A percentile compares a stretch with the other conserved stretches of the same genome.
phyloP scores from a whole-genome alignment of 2,888 invertebrate genomes.

The Homarus gammarus region DNA sequence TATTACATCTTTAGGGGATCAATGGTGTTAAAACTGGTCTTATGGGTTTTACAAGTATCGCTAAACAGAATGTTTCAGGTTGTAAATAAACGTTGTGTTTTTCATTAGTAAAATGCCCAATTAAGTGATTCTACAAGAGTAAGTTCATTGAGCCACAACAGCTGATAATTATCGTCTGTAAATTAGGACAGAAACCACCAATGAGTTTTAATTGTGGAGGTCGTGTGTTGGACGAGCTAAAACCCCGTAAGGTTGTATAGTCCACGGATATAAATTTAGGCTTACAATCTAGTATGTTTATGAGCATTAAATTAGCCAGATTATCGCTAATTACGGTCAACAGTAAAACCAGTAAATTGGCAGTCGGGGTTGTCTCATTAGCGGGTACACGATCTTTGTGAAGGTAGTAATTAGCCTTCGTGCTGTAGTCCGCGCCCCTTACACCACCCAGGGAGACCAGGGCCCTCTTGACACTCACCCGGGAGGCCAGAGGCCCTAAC shows the following conservation, averaged over 20 bases:
- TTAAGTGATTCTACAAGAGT: too few species aligned
- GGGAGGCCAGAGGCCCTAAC: not conserved
- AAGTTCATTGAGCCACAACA: too few species aligned
- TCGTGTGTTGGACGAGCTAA: not conserved
- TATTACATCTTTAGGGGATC: too few species aligned
- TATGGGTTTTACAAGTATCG: too few species aligned
- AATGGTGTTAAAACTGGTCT: too few species aligned
- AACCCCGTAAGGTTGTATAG: not conserved
- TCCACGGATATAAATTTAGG: not conserved
- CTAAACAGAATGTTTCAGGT: too few species aligned
- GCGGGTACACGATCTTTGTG: conserved; percentile 34
- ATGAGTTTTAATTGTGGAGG: not conserved
- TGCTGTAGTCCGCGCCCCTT: not conserved
- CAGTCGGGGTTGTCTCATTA: conserved; percentile 32
- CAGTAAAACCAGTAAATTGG: conserved; percentile 26
- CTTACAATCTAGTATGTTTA: not conserved
- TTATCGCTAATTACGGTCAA: conserved; percentile 15
- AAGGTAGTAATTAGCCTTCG: conserved; percentile 15
- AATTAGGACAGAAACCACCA: not conserved
- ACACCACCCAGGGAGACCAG: not conserved
- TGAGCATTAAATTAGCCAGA: conserved; percentile 22
- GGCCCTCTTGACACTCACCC: not conserved
- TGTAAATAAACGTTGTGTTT: too few species aligned
- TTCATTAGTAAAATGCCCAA: too few species aligned
- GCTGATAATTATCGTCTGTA: not conserved